These are phyloP conservation scores for Origma solitaria DNA, from an alignment of 2,113 vertebrate genomes.

Conservation along the genomic window DNA sequence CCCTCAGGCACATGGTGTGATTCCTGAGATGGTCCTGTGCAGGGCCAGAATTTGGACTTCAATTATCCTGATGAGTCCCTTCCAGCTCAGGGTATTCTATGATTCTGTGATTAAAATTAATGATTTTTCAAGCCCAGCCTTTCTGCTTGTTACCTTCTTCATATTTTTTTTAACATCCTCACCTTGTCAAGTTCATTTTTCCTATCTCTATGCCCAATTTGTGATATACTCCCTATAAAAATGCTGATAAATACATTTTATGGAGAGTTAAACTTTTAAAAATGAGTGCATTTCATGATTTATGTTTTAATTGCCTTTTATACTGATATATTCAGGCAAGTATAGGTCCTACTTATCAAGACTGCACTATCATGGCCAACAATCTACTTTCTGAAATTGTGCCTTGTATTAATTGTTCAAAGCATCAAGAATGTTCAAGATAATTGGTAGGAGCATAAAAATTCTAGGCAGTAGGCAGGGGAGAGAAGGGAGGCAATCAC, in stretches of 20 bases:
- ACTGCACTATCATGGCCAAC: neutral
- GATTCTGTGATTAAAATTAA: neutral
- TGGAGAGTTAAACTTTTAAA: neutral
- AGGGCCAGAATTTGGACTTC: neutral
- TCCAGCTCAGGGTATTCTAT: neutral
- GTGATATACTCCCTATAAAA: neutral
- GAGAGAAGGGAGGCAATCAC: neutral
- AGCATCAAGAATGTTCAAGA: neutral
- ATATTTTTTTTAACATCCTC: neutral
- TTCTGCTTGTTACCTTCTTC: neutral
- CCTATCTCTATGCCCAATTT: neutral
- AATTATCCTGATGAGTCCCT: neutral
- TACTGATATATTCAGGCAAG: neutral
- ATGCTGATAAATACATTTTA: neutral
- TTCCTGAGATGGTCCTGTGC: neutral
- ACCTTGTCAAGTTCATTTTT: conserved; percentile 14
- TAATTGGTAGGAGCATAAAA: neutral
- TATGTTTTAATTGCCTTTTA: neutral
- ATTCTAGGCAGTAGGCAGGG: neutral
- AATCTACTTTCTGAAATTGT: neutral
- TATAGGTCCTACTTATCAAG: neutral
- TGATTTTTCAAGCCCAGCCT: neutral
- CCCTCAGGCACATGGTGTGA: neutral
- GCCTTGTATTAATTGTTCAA: neutral
- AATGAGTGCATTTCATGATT: neutral